Conservation (phyloP, 2,888 invertebrate species). For the Meiosimyza platycephala region DNA sequence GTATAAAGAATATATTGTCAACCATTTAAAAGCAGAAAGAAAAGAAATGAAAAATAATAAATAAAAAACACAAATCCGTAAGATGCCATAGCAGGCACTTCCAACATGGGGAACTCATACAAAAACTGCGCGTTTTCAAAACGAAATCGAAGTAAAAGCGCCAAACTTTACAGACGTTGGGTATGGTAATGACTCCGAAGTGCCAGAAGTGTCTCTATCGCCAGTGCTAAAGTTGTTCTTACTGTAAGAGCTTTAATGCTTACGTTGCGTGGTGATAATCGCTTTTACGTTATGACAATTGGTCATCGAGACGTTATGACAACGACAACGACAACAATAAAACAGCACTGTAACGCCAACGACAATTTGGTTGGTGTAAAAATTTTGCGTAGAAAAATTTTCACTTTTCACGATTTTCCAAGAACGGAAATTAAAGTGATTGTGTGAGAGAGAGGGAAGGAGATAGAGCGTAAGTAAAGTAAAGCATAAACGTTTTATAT, state of each 20-base stretch:
- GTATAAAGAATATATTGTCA: too few relatives aligned
- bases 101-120: too few relatives aligned
- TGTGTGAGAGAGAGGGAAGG: too few relatives aligned
- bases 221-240: background rate
- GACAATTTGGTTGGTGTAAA: background rate
- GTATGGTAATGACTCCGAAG: conserved; percentile 6
- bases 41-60: too few relatives aligned
- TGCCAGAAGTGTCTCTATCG: background rate
- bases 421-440: too few relatives aligned
- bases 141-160: conserved; percentile 6
- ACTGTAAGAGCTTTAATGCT: background rate
- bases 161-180: conserved; percentile 31
- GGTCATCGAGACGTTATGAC: background rate
- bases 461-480: too few relatives aligned
- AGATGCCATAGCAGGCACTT: too few relatives aligned
- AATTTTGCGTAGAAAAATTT: background rate
- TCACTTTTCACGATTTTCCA: conserved; percentile 14
- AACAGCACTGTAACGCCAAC: background rate
- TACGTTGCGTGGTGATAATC: conserved; percentile 30
- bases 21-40: too few relatives aligned
- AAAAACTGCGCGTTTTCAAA: too few relatives aligned
- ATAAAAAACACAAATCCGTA: too few relatives aligned
- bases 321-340: background rate
- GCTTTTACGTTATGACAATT: conserved; percentile 2
- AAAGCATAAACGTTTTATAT: too few relatives aligned